Percentiles rank a stretch among this genome's conserved stretches.
Evolutionary conservation across 2,797 vertebrate genomes (phyloP).

Genomic region (Selene dorsalis): DNA sequence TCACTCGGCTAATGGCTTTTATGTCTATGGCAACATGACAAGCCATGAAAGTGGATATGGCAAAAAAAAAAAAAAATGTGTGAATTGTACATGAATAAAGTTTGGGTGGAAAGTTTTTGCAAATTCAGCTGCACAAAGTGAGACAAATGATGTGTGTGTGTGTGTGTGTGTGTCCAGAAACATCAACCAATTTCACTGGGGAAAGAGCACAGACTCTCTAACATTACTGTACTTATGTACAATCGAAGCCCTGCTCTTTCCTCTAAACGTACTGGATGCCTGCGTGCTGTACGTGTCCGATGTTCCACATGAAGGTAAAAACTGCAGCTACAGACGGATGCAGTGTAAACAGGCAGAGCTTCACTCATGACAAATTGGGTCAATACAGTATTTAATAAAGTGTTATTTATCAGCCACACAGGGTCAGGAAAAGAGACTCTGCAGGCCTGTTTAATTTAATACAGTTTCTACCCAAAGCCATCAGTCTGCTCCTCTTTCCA

Average conservation of each 20-base stretch:
- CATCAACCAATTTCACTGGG: neutral
- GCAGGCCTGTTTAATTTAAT: neutral
- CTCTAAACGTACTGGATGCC: neutral
- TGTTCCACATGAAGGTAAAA: neutral
- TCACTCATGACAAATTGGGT: neutral
- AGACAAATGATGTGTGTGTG: neutral
- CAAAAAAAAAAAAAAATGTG: slow-evolving; percentile 20
- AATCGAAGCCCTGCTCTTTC: neutral
- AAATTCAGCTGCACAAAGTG: neutral
- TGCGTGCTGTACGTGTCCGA: neutral
- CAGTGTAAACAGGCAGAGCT: neutral
- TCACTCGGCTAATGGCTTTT: slow-evolving; percentile 47
- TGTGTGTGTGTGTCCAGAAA: neutral
- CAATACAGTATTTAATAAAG: neutral
- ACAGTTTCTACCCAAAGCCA: neutral
- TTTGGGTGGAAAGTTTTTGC: neutral
- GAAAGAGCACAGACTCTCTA: neutral
- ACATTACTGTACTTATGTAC: too few relatives aligned
- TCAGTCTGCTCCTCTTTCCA: neutral
- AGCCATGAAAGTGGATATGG: slow-evolving; percentile 52
- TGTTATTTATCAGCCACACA: neutral
- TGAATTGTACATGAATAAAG: slow-evolving; percentile 26
- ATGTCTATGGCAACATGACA: slow-evolving; percentile 53
- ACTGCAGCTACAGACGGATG: neutral
- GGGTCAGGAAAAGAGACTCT: neutral